These are phyloP conservation scores for Polietes domitor DNA, from an alignment of 2,888 invertebrate species.

Conservation along the genomic window DNA sequence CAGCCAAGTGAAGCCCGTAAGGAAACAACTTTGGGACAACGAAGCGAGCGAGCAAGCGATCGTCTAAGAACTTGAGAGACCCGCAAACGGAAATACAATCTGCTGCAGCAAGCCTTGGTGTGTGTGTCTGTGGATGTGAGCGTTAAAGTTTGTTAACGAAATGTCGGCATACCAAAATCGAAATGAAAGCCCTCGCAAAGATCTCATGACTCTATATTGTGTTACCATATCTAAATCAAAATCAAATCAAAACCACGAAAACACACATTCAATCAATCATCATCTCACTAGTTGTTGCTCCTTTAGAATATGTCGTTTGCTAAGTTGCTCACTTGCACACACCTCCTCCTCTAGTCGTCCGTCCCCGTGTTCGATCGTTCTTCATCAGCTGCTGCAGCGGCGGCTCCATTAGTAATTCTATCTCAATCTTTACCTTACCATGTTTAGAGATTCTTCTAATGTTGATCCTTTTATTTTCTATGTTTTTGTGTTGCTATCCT, in stretches of 20 bases:
- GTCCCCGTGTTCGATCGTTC: conserved; percentile 71
- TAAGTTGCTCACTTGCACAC: conserved; percentile 71
- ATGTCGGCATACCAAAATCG: conserved; percentile 55
- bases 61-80: background rate
- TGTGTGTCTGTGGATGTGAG: conserved; percentile 64
- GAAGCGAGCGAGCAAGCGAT: too few relatives aligned
- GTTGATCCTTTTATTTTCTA: conserved; percentile 73
- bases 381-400: conserved; percentile 75
- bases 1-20: background rate
- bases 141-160: conserved; percentile 63
- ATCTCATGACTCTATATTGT: conserved; percentile 44
- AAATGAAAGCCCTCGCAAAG: conserved; percentile 32
- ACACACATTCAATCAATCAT: conserved; percentile 68
- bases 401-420: conserved; percentile 80
- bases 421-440: conserved; percentile 72
- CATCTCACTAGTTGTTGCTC: conserved; percentile 62
- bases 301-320: conserved; percentile 64
- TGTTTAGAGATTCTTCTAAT: conserved; percentile 72
- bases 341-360: conserved; percentile 69
- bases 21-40: background rate
- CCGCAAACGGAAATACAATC: background rate
- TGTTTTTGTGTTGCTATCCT: conserved; percentile 71
- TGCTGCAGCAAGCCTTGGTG: conserved; percentile 33
- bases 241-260: conserved; percentile 31
- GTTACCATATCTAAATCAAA: conserved; percentile 40